phyloP scores from a whole-genome alignment of 2,888 invertebrate genomes.

The Drosophila recens region DNA sequence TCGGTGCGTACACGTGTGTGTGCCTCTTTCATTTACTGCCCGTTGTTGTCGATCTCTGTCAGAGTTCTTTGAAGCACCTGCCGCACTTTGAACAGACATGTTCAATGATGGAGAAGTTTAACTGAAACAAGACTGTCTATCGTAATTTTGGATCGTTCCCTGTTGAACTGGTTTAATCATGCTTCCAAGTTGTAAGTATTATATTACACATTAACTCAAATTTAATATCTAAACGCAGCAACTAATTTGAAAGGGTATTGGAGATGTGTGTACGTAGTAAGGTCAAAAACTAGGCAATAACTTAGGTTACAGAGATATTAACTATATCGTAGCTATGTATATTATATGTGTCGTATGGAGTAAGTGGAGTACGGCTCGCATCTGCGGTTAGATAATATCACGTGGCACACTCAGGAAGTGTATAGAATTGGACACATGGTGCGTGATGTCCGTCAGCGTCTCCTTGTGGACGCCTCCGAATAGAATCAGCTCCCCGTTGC shows the following conservation, averaged over 20 bases:
- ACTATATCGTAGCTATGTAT: constrained; percentile 13
- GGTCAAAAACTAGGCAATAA: constrained; percentile 25
- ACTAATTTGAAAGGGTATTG: constrained; percentile 33
- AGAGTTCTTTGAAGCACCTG: constrained; percentile 30
- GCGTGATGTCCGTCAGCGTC: constrained; percentile 87
- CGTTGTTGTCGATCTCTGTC: neutral
- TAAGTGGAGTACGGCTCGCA: constrained; percentile 27
- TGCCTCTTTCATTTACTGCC: neutral
- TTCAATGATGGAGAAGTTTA: constrained; percentile 4
- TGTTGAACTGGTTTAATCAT: constrained; percentile 37
- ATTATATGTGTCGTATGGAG: constrained; percentile 17
- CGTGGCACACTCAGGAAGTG: constrained; percentile 91
- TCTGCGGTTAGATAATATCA: constrained; percentile 87
- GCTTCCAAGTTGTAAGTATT: constrained; percentile 22
- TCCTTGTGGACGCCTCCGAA: constrained; percentile 98
- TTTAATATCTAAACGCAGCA: constrained; percentile 41
- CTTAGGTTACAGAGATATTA: constrained; percentile 28
- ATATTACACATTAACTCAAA: constrained; percentile 49
- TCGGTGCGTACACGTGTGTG: constrained; percentile 12
- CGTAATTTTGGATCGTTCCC: constrained; percentile 5
- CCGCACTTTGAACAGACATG: neutral
- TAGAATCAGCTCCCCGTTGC: constrained; percentile 96
- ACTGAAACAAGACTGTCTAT: neutral
- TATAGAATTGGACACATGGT: constrained; percentile 91
- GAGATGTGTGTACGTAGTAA: constrained; percentile 8